Conservation (phyloP, 2,797 vertebrate species). For the Lagorchestes hirsutus region DNA sequence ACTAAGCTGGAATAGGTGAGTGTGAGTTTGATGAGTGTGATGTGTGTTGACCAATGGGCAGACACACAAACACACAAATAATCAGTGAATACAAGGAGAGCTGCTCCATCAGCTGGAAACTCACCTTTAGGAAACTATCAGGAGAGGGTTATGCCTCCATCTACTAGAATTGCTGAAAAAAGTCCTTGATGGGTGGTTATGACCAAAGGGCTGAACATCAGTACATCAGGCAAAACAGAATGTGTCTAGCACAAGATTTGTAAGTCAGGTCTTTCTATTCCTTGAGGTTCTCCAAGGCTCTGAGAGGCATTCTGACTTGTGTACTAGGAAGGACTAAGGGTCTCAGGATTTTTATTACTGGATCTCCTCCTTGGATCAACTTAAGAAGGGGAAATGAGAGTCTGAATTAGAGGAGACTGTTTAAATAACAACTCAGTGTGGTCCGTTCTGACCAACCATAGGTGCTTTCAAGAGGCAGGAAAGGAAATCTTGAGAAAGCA, state of each 20-base stretch:
- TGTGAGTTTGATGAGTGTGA: neutral
- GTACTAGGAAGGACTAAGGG: neutral
- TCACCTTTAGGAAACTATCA: neutral
- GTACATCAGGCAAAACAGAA: neutral
- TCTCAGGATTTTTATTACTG: neutral
- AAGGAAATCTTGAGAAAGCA: constrained; percentile 40
- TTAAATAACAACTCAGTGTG: neutral
- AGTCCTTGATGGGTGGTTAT: neutral
- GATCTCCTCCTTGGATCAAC: neutral
- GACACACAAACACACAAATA: too few species aligned
- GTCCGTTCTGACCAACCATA: neutral
- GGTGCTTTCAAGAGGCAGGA: neutral
- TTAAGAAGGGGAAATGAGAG: neutral
- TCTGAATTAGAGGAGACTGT: neutral
- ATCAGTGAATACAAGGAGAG: neutral
- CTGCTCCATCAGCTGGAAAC: neutral
- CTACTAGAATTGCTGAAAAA: neutral
- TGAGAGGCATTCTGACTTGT: neutral
- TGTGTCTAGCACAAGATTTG: neutral
- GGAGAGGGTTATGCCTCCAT: neutral
- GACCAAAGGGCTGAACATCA: neutral
- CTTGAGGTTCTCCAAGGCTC: neutral
- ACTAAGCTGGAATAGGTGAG: neutral
- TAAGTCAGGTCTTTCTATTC: neutral
- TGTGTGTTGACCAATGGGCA: neutral